Base-by-base conservation (phyloP, 2,888 invertebrate species). In the Drosophila cognata region DNA sequence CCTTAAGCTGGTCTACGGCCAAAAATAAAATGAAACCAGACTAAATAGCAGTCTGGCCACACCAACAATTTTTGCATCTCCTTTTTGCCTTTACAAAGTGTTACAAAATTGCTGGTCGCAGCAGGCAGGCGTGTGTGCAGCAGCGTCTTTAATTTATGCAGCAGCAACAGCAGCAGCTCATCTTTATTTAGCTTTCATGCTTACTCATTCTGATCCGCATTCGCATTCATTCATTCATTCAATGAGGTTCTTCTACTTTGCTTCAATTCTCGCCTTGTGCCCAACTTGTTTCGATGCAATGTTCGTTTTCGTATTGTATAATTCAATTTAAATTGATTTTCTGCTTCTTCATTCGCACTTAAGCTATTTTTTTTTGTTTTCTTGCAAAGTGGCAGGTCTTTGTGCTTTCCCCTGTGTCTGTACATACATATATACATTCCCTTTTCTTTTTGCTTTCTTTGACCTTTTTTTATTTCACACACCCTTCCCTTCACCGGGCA, bases 311-410 rank as follows among this genome's bases (percentile, higher is more conserved):
- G 79, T 60, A 74, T 79, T 83, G 81, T 88, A 77, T 88, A 81
- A 85, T 85, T 85, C 72, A 88, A 82, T 88, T 85, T 80, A 86
- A 86, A 86, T 88, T 86, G 82, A 88, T 86, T 86, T 85, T 82
- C 62, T 46, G 59, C 53, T 67, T 60, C 58, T 66, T 74, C 53
- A 53, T 43, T 28, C 38, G 43, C 57, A 57, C 62, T 52, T 46
- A 36, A 74, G 61, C 33, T 64, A 67, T 52, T 48, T 33, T 43
- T 61, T 46, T 18, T 35, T 16, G 16, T 33, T 70, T 77, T 46
- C 25, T 78, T 57, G 29, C 64, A 72, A 69, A 75, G 52, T 59
- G 69, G 56, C 36, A 43, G 35, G 16, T 35, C 51, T 74, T 51
- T 59, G 29, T 72, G 53, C 33, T 70, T 61, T 67, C 67, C 57